Evolutionary conservation across 1,140 invertebrate genomes (phyloP).

Genomic region (Macrocentrus cingulum): DNA sequence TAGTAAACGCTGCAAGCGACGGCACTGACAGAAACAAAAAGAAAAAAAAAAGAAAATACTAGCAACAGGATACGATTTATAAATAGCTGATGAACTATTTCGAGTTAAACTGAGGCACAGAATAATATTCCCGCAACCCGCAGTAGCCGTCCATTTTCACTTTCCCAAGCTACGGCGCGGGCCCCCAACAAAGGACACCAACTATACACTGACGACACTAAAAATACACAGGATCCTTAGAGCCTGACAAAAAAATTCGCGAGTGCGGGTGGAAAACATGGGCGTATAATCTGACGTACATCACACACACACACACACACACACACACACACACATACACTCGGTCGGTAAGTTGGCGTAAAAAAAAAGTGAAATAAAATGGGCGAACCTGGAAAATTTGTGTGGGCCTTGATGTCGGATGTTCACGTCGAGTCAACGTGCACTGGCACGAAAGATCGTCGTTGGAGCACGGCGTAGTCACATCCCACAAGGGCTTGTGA

Average conservation of each 20-base stretch:
- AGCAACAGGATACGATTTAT: constrained; percentile 3
- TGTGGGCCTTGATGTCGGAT: neutral
- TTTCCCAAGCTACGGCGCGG: no score
- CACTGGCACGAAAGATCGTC: constrained; percentile 24
- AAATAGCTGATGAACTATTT: neutral
- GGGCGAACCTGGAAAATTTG: constrained; percentile 16
- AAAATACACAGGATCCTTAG: no score
- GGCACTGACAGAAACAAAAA: no score
- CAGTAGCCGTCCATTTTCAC: no score
- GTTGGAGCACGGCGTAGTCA: constrained; percentile 22
- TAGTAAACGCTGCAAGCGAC: no score
- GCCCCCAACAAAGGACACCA: no score
- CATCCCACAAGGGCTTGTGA: constrained; percentile 22
- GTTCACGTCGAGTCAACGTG: constrained; percentile 27
- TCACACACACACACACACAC: no score
- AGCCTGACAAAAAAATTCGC: no score
- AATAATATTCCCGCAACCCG: no score
- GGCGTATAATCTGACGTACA: no score
- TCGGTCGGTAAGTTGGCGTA: neutral
- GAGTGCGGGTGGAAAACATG: constrained; percentile 10
- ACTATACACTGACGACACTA: no score
- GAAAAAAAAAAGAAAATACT: neutral
- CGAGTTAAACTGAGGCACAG: neutral
- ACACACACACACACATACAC: no score
- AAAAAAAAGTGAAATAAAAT: constrained; percentile 5